Base-by-base conservation (phyloP, 2,113 vertebrate species). In the Forbesichthys agassizii region DNA sequence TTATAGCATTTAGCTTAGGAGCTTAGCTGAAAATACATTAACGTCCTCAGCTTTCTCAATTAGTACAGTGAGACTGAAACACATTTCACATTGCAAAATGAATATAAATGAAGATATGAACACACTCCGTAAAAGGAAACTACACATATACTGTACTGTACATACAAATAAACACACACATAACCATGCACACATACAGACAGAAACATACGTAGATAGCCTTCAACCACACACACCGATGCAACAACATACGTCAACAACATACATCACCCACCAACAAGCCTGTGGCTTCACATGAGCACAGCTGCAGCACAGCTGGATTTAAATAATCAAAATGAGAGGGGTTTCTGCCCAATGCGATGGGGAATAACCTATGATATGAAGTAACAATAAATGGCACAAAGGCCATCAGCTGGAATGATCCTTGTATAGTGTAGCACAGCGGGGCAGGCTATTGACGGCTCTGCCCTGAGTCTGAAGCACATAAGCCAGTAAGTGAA, bases 401-500 rank as follows among this genome's bases (percentile, higher is more conserved):
- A 58, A 48, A 69, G 62, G 18, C 51, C 81, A 85, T 74, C 67
- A 80, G 53, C 59, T 71, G 75, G 81, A 67, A 77, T 69, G 56
- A 81, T 68, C 68, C 75, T 54, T 83, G 79, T 71, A 77, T 73
- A 71, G 20, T 33, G 11, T 55, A 72, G 78, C 74, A 86, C 75
- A 71, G 84, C 65, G 48, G 74, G 73, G 84, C 82, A 86, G 76
- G 78, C 84, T 86, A 86, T 85, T 86, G 87, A 70, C 85, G 87
- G 79, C 71, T 78, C 77, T 79, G 73, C 80, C 69, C 52, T 27
- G 65, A 64, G n/a, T 79, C 68, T 48, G 16, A 4, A 79, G 68
- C 79, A 74, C 46, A 46, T 52, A 85, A 88, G 86, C 85, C 89
- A 88, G 81, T 89, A 74, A 88, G 84, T 83, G 84, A 83, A 77